Base-by-base conservation (phyloP, 2,113 vertebrate genomes). In the Paradisaea rubra region DNA sequence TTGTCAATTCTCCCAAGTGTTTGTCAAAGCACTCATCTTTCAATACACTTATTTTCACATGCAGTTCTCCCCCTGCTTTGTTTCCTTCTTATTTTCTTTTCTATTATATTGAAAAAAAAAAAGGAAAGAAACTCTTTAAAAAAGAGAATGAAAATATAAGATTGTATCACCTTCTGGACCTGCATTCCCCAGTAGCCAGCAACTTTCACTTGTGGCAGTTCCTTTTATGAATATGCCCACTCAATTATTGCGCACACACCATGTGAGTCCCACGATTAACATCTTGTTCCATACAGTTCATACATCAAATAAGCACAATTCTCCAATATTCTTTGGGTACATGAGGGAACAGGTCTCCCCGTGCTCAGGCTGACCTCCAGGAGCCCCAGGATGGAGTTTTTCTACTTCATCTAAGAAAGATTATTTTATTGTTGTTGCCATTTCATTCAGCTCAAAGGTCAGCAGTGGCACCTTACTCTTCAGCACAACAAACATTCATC, bases 1-100 rank as follows among this genome's bases (percentile, higher is more conserved):
- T 94, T 30, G 78, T 91, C 95, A 88, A 27, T 90, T 95, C 69
- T 91, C 71, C 77, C 68, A 88, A 80, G 80, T 81, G 66, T 95
- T 94, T 85, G 81, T 91, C 50, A 79, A 86, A 86, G 45, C 59
- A 76, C 33, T 79, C 65, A 54, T 94, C 71, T 93, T 79, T 92
- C 59, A 70, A 65, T 72, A 73, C 13, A 63, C 15, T 89, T 78
- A 49, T 69, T 93, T 90, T 86, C 65, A 82, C 52, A 88, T 15
- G n/a, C 31, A 79, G 10, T 12, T 59, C 35, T 81, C 4, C 4
- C 7, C 1, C 4, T 5, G 3, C 16, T 15, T 50, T 35, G 27
- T 16, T 70, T 59, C 30, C 30, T 76, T 80, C 11, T 49, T 30
- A 6, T 52, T 90, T 88, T 74, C 19, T 79, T 77, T 82, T 27